phyloP scores from a whole-genome alignment of 2,888 invertebrate genomes.

The Synanthedon vespiformis region DNA sequence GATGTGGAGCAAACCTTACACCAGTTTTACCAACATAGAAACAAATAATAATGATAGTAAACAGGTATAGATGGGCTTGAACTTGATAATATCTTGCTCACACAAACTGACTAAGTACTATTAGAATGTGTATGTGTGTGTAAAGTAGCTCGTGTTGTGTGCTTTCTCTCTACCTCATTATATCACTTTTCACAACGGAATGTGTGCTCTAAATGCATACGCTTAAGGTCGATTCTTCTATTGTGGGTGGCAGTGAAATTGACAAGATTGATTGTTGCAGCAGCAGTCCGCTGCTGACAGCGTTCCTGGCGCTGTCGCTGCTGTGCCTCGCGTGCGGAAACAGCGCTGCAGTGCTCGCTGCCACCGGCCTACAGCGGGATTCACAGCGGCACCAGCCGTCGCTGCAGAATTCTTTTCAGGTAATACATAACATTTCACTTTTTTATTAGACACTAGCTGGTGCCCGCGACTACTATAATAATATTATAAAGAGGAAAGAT shows the following conservation, averaged over 20 bases:
- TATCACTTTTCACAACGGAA: neutral
- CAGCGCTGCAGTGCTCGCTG: slow-evolving; percentile 71
- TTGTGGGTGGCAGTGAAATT: neutral
- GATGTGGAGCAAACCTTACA: no score
- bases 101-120: no score
- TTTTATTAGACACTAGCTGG: no score
- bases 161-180: neutral
- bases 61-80: no score
- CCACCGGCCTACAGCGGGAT: slow-evolving; percentile 74
- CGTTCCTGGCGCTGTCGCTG: slow-evolving; percentile 74
- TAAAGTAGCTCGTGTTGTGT: neutral
- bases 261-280: slow-evolving; percentile 2
- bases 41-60: no score
- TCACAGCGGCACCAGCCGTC: slow-evolving; percentile 35
- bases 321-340: slow-evolving; percentile 72
- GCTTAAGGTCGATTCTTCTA: neutral
- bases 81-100: no score
- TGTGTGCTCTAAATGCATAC: neutral
- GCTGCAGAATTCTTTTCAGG: slow-evolving; percentile 38
- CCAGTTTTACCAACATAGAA: no score
- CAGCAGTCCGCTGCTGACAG: slow-evolving; percentile 62
- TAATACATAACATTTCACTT: no score
- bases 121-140: neutral
- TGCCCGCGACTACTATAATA: no score
- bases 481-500: no score